A percentile compares a stretch with the other conserved stretches of the same genome.
Conservation (phyloP, 37 sponge, comb jelly and placozoan genomes). For the Geodia barretti region DNA sequence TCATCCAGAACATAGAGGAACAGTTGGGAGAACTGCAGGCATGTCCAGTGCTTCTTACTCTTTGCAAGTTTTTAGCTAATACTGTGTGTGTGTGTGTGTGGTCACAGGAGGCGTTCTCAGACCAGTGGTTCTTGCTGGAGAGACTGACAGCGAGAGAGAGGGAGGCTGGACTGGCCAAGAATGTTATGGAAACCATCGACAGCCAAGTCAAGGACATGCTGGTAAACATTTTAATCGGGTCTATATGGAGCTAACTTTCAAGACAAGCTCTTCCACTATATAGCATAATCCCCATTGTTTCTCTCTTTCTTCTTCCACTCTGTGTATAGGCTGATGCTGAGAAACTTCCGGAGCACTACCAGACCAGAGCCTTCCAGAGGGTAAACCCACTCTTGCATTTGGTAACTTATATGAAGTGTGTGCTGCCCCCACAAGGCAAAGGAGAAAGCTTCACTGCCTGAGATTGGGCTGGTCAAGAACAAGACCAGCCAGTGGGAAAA, state of each 20-base stretch:
- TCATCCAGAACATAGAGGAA: slow-evolving; percentile 10
- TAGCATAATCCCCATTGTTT: no score
- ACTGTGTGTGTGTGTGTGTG: slow-evolving; percentile 45
- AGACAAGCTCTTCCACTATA: no score
- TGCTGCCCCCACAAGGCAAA: no score
- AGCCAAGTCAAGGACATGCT: slow-evolving; percentile 1
- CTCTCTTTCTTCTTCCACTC: no score
- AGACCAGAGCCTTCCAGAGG: not conserved
- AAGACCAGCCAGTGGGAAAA: not conserved
- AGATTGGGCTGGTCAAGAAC: not conserved
- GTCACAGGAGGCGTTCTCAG: not conserved
- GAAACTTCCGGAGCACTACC: not conserved
- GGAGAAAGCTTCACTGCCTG: not conserved
- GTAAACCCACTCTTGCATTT: no score
- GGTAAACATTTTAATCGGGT: slow-evolving; percentile 8
- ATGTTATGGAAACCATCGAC: not conserved
- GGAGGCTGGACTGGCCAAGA: not conserved
- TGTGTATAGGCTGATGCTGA: not conserved
- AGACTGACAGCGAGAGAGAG: not conserved
- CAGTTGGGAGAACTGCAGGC: slow-evolving; percentile 37
- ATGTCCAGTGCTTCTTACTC: slow-evolving; percentile 24
- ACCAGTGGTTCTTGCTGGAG: not conserved
- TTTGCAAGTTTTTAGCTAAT: slow-evolving; percentile 41
- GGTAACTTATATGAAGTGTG: no score
- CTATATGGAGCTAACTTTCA: no score